Percentiles rank a stretch among this genome's conserved stretches.
Conservation (phyloP, 64 coral and sea anemone genomes). For the Platygyra sinensis region DNA sequence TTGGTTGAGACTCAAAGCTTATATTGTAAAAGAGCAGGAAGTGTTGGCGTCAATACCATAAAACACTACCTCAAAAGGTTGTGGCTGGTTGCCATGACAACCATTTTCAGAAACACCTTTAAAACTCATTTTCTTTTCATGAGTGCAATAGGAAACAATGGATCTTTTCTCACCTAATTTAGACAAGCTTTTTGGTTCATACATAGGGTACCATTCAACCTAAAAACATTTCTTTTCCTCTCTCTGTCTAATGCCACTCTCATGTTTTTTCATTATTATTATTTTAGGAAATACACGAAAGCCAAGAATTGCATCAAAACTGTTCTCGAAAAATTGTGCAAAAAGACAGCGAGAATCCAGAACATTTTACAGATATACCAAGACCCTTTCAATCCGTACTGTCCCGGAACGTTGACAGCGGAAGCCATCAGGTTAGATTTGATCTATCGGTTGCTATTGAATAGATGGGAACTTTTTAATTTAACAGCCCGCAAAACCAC, state of each 20-base stretch:
- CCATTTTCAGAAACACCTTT: too few relatives aligned
- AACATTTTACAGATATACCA: neutral
- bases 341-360: neutral
- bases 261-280: neutral
- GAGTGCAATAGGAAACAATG: too few relatives aligned
- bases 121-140: too few relatives aligned
- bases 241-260: neutral
- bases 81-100: too few relatives aligned
- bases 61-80: too few relatives aligned
- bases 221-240: neutral
- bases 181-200: too few relatives aligned
- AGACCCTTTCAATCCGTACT: neutral
- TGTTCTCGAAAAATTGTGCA: neutral
- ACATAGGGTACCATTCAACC: too few relatives aligned
- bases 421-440: neutral
- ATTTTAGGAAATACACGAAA: conserved; percentile 16
- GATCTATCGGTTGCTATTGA: neutral
- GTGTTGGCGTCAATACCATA: too few relatives aligned
- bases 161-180: too few relatives aligned
- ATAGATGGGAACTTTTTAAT: neutral
- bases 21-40: too few relatives aligned
- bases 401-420: neutral
- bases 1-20: too few relatives aligned
- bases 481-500: too few relatives aligned
- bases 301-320: neutral